Evolutionary conservation across 2,113 vertebrate genomes (phyloP), one percentile per base, ranked within the genome.

Genomic region (Anseranas semipalmata): DNA sequence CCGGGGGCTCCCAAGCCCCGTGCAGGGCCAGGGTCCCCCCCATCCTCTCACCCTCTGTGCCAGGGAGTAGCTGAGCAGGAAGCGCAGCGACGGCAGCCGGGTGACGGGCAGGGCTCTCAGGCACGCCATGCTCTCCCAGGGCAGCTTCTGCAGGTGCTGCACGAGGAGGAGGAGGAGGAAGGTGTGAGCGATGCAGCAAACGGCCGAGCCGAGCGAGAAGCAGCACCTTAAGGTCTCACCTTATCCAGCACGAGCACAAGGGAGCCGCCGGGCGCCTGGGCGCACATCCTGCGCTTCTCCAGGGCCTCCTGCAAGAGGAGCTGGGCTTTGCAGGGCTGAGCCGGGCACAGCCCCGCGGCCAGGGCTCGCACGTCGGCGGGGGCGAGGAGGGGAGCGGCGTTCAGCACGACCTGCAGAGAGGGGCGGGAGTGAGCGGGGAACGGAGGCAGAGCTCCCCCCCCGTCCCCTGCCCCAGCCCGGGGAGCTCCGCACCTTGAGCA

Each of bases 91-190:
- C 3, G 99, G 99, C 95, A 99, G 98, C 8, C 99, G 97, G 71
- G 99, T 99, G 45, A 99, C 98, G 0, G 99, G 97, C 78, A 93
- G 88, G 30, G 93, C 79, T 56, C 87, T 97, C 60, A 99, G 97
- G 70, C 97, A 92, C 20, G 98, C 96, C 28, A 99, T 98, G 95
- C 97, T 99, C 95, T 99, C 99, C 99, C 99, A 99, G 0, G 99
- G 99, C 88, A 99, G 97, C 96, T 98, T 99, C 94, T 99, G 99
- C 48, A 99, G 98, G 70, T 99, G 98, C 99, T 99, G 96, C 33
- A 27, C 43, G 21, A 84, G 12, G n/a, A 76, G 30, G 45, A 39
- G n/a, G 94, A 71, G 19, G 32, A 35, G 33, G 95, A 74, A 84
- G 41, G 10, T 7, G 18, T 45, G 50, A 80, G 30, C 16, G 12